These are phyloP conservation scores for Alligator mississippiensis DNA, from an alignment of 2,113 vertebrate genomes.

Conservation along the genomic window DNA sequence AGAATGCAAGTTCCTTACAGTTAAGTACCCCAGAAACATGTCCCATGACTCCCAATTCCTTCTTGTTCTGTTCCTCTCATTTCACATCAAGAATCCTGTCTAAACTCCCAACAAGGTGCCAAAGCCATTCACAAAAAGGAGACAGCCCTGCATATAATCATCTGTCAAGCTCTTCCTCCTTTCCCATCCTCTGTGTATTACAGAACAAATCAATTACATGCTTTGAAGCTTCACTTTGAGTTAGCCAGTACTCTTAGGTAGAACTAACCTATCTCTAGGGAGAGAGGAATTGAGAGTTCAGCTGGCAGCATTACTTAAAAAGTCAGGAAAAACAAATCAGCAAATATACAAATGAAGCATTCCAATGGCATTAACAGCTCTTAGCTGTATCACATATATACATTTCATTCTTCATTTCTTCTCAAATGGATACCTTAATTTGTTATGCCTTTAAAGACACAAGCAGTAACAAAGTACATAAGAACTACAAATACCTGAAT, in stretches of 20 bases:
- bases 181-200: background rate
- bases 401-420: background rate
- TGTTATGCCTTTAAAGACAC: background rate
- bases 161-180: background rate
- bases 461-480: background rate
- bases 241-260: background rate
- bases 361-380: background rate
- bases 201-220: background rate
- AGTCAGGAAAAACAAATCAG: background rate
- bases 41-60: background rate
- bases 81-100: background rate
- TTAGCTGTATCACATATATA: background rate
- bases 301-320: background rate
- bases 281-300: background rate
- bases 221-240: background rate
- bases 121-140: background rate
- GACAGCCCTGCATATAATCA: background rate
- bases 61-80: background rate
- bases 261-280: background rate
- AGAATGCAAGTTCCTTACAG: background rate
- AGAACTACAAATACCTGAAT: background rate
- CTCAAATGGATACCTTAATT: background rate
- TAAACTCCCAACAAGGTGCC: background rate
- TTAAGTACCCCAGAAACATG: background rate
- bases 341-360: background rate